phyloP scores from a whole-genome alignment of 2,888 invertebrate species.

The Xestia c-nigrum region DNA sequence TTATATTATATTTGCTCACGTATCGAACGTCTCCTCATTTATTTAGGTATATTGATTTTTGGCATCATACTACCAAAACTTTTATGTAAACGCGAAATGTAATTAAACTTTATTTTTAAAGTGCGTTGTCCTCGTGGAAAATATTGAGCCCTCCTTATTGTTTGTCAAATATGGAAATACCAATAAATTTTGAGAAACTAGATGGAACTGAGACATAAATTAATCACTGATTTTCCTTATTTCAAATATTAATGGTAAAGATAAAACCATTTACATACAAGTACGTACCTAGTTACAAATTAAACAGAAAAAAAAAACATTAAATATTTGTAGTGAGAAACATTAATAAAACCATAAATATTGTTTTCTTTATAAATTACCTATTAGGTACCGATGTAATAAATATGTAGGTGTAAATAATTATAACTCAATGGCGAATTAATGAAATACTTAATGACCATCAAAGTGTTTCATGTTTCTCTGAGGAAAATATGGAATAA shows the following conservation, averaged over 20 bases:
- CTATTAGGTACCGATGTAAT: neutral
- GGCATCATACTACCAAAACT: conserved; percentile 81
- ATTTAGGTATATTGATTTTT: conserved; percentile 85
- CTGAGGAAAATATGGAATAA: conserved; percentile 28
- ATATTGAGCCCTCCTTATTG: conserved; percentile 36
- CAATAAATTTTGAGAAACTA: conserved; percentile 11
- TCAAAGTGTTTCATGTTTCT: neutral
- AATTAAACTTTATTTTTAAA: conserved; percentile 65
- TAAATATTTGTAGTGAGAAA: neutral
- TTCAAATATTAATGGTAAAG: neutral
- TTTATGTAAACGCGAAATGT: conserved; percentile 78
- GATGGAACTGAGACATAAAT: neutral
- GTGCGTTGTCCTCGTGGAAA: conserved; percentile 65
- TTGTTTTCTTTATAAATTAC: neutral
- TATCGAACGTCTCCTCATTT: conserved; percentile 74
- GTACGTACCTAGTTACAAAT: too few species aligned
- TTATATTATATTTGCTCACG: conserved; percentile 78
- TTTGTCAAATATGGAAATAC: conserved; percentile 43
- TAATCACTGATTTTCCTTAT: neutral
- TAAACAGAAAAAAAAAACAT: neutral
- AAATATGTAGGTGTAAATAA: conserved; percentile 23
- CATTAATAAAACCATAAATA: neutral
- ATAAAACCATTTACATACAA: neutral
- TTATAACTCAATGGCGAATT: conserved; percentile 17
- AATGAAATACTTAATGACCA: conserved; percentile 32